Evolutionary conservation across 2,113 vertebrate species (phyloP), one percentile per base, ranked within the genome.

Genomic region (Sinocyclocheilus anophthalmus): DNA sequence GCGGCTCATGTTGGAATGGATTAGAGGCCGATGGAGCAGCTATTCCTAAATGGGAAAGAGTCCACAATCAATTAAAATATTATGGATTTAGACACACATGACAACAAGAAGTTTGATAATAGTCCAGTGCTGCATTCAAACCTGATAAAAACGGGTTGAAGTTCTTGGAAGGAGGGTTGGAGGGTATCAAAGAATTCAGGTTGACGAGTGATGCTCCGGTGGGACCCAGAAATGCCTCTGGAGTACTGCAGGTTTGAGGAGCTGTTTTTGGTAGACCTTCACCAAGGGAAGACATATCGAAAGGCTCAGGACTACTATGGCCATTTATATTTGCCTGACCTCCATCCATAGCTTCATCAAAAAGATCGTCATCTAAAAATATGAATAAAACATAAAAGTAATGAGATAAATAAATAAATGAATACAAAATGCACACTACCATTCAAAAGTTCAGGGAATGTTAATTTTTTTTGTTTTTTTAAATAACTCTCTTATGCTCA

Each of bases 101-200:
- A 80, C 50, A n/a, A 85, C 8, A 14, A 70, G 26, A 53, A 22
- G n/a, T 8, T 42, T 59, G 45, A 4, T 30, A 50, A 2, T 3
- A 42, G 42, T 42, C 42, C 7, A 42, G 8, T 10, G 13, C 2
- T 20, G 73, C 20, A 13, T 70, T 65, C 24, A 85, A 93, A 99
- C 97, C 96, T 90, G 97, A 94, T 85, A 98, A 91, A 90, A 99
- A 99, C 20, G 98, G 98, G 91, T 99, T 99, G 84, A 94, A 93
- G 33, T 91, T 94, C 92, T 96, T 97, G 75, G 94, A 85, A 20
- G 90, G 85, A 0, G 92, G 87, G 76, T 96, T 94, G 1, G 70
- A 75, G 13, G 96, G 91, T 2, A 99, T 96, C 91, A 99, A 85
- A 8, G 91, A 95, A 65, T 99, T 96, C 88, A 99, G 92, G 91